Base-by-base conservation (phyloP, 2,113 vertebrate genomes). In the Proteles cristata region DNA sequence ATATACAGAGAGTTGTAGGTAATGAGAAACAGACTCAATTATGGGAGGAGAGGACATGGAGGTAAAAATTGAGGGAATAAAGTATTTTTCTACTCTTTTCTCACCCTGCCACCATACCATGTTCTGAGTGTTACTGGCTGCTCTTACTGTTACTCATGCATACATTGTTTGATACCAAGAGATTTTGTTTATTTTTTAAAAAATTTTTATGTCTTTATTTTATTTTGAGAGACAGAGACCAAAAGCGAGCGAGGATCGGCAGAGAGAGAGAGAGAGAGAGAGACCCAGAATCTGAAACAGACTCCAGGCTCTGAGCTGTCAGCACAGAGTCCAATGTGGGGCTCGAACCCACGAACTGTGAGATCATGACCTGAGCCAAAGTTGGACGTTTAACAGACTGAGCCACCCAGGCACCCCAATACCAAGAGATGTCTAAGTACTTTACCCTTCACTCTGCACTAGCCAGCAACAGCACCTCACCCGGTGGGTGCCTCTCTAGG, bases 21-120 rank as follows among this genome's bases (percentile, higher is more conserved):
- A 4, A 43, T 39, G 16, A 23, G 8, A 66, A 5, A 87, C 4
- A 81, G 50, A 2, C 17, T 26, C 4, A 55, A 9, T 58, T 76
- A 65, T 11, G 11, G 39, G 16, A 28, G 3, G 7, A 77, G 45
- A 76, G 26, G 39, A 53, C 77, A 90, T 6, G 5, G 17, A 83
- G n/a, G 7, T 31, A 23, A 71, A 74, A 74, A 3, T 5, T 39
- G 2, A 45, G 25, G 11, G 11, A 5, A 69, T 58, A 61, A 39
- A 33, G 8, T 23, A 2, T 50, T 83, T 88, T 45, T 77, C 33
- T 23, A 17, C n/a, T 48, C n/a, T 65, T 69, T 23, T 55, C 31
- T 2, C 4, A 80, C 1, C 1, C 16, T 61, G 7, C 9, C 1
- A 2, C 25, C 39, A 28, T 31, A 28, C 2, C 3, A 31, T 19